These are phyloP conservation scores for Denticeps clupeoides DNA, from an alignment of 2,797 vertebrate genomes.

Conservation along the genomic window DNA sequence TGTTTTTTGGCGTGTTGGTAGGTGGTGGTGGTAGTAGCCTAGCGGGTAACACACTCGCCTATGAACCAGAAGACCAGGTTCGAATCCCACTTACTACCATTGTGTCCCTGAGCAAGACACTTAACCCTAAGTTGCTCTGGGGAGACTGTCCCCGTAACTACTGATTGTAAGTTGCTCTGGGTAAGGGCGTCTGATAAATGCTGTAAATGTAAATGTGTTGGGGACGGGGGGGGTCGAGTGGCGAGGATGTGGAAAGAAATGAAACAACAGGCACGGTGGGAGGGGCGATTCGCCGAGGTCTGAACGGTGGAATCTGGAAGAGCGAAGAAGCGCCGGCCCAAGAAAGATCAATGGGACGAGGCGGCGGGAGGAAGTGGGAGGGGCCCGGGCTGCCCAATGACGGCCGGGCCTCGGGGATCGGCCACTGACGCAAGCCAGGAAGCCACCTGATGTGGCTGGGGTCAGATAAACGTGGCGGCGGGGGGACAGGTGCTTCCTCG, in stretches of 20 bases:
- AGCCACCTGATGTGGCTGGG: slow-evolving; percentile 90
- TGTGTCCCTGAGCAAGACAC: too few species aligned
- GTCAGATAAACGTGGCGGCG: slow-evolving; percentile 79
- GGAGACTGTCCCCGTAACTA: too few species aligned
- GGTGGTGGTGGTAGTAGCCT: too few species aligned
- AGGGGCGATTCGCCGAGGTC: too few species aligned
- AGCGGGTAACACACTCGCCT: too few species aligned
- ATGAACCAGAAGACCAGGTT: too few species aligned
- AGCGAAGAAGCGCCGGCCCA: slow-evolving; percentile 37
- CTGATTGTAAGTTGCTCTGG: too few species aligned
- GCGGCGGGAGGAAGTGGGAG: slow-evolving; percentile 51
- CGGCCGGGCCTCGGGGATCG: slow-evolving; percentile 51
- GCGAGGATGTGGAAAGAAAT: slow-evolving; percentile 10
- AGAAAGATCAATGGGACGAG: slow-evolving; percentile 63
- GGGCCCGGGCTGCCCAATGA: slow-evolving; percentile 46
- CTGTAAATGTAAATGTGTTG: not conserved
- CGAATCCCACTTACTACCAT: too few species aligned
- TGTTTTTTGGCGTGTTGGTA: not conserved
- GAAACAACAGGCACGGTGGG: not conserved
- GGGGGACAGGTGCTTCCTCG: slow-evolving; percentile 91
- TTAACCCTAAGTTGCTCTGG: too few species aligned
- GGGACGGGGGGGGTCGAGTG: not conserved
- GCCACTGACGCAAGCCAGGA: slow-evolving; percentile 87
- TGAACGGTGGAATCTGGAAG: too few species aligned
- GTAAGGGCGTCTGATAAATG: too few species aligned